Conservation (phyloP, 2,797 vertebrate genomes). For the Silurus aristotelis region DNA sequence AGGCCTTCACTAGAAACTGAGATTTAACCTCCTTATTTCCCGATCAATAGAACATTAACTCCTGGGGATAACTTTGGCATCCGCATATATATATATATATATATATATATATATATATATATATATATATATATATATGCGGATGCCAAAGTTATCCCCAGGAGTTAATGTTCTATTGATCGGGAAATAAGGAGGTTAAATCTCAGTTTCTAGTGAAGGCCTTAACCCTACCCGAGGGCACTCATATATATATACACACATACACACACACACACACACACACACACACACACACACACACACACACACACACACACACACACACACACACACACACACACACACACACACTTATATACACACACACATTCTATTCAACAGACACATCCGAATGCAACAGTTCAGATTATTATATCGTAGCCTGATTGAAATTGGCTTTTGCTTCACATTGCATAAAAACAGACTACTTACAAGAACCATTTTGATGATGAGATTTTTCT, state of each 20-base stretch:
- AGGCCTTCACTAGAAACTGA: not conserved
- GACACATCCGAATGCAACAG: not conserved
- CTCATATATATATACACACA: too few relatives aligned
- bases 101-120: too few relatives aligned
- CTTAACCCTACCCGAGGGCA: not conserved
- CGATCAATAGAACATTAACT: not conserved
- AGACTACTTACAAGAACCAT: slow-evolving; percentile 90
- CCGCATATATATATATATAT: too few relatives aligned
- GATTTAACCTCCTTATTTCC: not conserved
- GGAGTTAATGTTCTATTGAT: not conserved
- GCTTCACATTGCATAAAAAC: slow-evolving; percentile 30
- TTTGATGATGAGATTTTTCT: slow-evolving; percentile 99
- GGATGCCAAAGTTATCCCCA: not conserved
- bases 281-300: too few relatives aligned
- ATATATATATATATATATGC: too few relatives aligned
- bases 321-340: too few relatives aligned
- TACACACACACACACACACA: too few relatives aligned
- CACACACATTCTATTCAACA: not conserved
- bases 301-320: too few relatives aligned
- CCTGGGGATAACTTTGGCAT: not conserved
- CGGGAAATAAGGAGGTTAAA: not conserved
- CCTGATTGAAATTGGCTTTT: not conserved
- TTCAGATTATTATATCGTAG: not conserved
- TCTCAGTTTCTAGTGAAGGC: not conserved
- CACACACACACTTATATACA: too few relatives aligned